Evolutionary conservation across 64 coral and sea anemone species (phyloP), one percentile per base, ranked within the genome.

Genomic region (Astreopora myriophthalma): DNA sequence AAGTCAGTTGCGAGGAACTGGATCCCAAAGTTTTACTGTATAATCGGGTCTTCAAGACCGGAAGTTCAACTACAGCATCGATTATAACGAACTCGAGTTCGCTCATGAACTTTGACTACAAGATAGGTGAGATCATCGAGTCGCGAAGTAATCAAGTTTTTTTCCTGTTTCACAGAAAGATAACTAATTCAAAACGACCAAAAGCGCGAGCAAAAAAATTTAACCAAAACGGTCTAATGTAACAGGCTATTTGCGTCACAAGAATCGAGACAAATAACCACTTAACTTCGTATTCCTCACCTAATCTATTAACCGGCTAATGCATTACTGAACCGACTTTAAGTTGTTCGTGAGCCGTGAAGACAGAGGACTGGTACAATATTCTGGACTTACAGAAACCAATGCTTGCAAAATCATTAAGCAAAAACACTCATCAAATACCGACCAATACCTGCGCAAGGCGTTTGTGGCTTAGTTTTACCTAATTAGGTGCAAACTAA

Each of bases 21-120:
- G 37, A 99, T 51, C 97, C 97, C 0, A 76, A 75, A n/a, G 73
- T 99, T 3, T 66, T 99, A 16, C 60, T 99, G 8, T 99, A 96
- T 51, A 99, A 99, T 36, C 75, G 97, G 38, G 84, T 99, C 48
- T 99, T 99, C 58, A 99, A 99, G 73, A 99, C 97, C 0, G 97
- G 93, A 17, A 99, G 97, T 46, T 91, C 97, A 1, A 95, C 93
- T 12, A 95, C 88, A 3, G 73, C 86, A 36, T 90, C 24, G 6
- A 88, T 95, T 73, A 76, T 95, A 22, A 85, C 65, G 13, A 90
- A 75, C 14, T 85, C 89, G 46, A 90, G 88, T 36, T 69, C 51
- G 5, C 34, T 17, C 2, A 75, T 95, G 76, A 67, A 82, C 33
- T 96, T 77, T 80, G 79, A 44, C 52, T 84, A 92, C 58, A 87